Percentiles rank a stretch among this genome's conserved stretches.
phyloP scores from a whole-genome alignment of 2,888 invertebrate species.

The Platycheirus rosarum region DNA sequence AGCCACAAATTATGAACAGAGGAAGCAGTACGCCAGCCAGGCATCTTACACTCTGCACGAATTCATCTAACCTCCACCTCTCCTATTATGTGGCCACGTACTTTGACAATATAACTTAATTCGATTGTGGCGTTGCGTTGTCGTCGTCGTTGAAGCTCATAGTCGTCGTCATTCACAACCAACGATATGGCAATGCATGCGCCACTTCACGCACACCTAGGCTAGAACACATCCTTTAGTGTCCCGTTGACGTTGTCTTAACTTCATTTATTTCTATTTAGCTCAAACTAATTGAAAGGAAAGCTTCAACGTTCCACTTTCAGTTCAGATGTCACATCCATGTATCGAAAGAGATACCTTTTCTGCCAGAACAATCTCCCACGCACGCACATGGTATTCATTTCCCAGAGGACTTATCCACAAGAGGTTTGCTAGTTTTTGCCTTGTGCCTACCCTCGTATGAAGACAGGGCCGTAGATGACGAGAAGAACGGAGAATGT shows the following conservation, averaged over 20 bases:
- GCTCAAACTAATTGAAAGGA: slow-evolving; percentile 64
- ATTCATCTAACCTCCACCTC: too few relatives aligned
- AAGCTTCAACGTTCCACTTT: slow-evolving; percentile 37
- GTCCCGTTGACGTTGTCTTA: slow-evolving; percentile 46
- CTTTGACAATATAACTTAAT: slow-evolving; percentile 56
- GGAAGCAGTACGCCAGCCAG: background rate
- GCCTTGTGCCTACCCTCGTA: slow-evolving; percentile 3
- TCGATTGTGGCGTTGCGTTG: slow-evolving; percentile 47
- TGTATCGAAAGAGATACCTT: slow-evolving; percentile 20
- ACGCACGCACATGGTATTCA: slow-evolving; percentile 14
- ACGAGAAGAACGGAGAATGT: too few relatives aligned
- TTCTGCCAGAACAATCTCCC: slow-evolving; percentile 2
- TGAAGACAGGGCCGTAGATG: background rate
- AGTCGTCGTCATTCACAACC: slow-evolving; percentile 11
- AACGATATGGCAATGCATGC: slow-evolving; percentile 4
- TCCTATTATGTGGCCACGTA: slow-evolving; percentile 28
- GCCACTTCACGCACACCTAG: slow-evolving; percentile 6
- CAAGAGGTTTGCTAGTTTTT: slow-evolving; percentile 6
- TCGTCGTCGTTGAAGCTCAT: background rate
- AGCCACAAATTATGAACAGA: slow-evolving; percentile 15
- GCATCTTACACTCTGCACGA: background rate
- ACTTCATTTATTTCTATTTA: slow-evolving; percentile 70
- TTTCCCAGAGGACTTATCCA: background rate
- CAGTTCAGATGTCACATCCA: slow-evolving; percentile 18
- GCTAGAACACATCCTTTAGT: slow-evolving; percentile 20